Base-by-base conservation (phyloP, 1,140 invertebrate genomes). In the Penaeus indicus region DNA sequence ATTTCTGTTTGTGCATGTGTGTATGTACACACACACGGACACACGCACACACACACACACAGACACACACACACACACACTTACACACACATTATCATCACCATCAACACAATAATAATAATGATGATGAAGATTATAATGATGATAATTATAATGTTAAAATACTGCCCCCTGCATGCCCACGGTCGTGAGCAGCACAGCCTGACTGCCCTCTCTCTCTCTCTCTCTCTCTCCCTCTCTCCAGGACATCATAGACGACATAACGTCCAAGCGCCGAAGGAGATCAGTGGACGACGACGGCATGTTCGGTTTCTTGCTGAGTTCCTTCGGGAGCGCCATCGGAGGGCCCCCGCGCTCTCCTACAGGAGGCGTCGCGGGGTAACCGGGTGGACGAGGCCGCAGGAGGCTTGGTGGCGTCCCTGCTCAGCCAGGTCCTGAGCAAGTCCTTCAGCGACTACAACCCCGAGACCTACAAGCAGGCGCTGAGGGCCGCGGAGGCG, bases 181-280 rank as follows among this genome's bases (percentile, higher is more conserved):
- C 47, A 47, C 47, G 11, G 47, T 47, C 47, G 7, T 47, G 7
- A 47, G 47, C 47, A 47, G 11, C 11, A 54, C 54, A 0, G 7
- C 11, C 54, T 54, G 16, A 54, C 54, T 11, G 5, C 10, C 16
- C 10, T 8, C 54, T 13, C 54, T 21, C 25, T 64, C 32, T 13
- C 13, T 10, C 27, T 8, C 54, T 54, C 3, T 8, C 38, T 21
- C 42, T 61, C 61, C 11, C 54, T 22, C 47, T 54, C 25, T n/a
- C 10, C 60, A 86, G 85, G 85, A 86, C 75, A 86, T 86, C 18
- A 79, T 86, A 11, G 85, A 86, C 32, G 62, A 79, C n/a, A 77
- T 86, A 61, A 47, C 60, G 0, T 64, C 54, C 69, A 22, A 27
- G 60, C 54, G 54, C 22, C 21, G 42, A 11, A 54, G n/a, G 11